Evolutionary conservation across 1,140 invertebrate species (phyloP).

Genomic region (Cotesia glomerata): DNA sequence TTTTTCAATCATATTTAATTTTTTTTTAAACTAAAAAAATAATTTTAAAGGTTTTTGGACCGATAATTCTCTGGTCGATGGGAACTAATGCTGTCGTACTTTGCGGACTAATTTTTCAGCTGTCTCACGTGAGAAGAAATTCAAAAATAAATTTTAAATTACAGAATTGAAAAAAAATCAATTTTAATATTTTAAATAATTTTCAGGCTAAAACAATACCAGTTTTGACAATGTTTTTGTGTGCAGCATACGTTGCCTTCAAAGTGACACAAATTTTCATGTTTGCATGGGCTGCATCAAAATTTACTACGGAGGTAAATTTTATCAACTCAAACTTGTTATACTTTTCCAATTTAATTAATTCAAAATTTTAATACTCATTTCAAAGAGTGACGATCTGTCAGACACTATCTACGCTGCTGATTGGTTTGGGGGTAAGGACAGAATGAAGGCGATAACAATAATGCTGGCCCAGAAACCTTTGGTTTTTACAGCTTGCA

Average conservation of each 20-base stretch:
- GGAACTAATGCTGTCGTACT: constrained; percentile 9
- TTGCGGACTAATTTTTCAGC: constrained; percentile 17
- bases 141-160: background rate
- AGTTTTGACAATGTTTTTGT: background rate
- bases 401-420: constrained; percentile 10
- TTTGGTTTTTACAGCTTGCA: constrained; percentile 30
- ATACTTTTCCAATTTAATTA: too few species aligned
- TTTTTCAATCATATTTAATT: too few species aligned
- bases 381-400: constrained; percentile 22
- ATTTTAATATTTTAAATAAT: background rate
- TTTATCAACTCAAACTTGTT: background rate
- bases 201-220: background rate
- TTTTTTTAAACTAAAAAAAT: too few species aligned
- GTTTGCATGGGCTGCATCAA: constrained; percentile 5
- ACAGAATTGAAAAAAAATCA: too few species aligned
- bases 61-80: constrained; percentile 10
- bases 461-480: constrained; percentile 38
- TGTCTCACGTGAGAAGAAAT: constrained; percentile 10
- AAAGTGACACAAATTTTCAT: constrained; percentile 15
- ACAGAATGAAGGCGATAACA: constrained; percentile 21
- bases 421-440: constrained; percentile 28
- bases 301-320: constrained; percentile 5
- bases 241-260: background rate
- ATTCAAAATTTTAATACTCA: too few species aligned
- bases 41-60: background rate